These are phyloP conservation scores for Rhyacichthys aspro DNA, from an alignment of 2,797 vertebrate genomes.

Conservation along the genomic window DNA sequence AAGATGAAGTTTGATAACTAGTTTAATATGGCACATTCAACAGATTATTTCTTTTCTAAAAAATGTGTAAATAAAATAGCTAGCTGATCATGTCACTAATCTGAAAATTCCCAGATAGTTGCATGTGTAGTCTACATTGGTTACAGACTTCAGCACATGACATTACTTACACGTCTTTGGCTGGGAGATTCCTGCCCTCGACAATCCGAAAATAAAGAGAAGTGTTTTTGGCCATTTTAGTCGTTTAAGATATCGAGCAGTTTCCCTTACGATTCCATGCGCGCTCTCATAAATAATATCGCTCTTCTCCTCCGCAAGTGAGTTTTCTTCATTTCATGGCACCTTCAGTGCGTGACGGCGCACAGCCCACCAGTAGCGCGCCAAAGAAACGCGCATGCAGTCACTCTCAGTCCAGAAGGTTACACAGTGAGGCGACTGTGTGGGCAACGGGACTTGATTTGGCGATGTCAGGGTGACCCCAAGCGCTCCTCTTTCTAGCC, in stretches of 20 bases:
- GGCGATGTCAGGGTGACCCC: background rate
- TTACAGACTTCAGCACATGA: constrained; percentile 6
- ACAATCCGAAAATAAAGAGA: constrained; percentile 90
- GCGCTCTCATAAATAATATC: constrained; percentile 53
- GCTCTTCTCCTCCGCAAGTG: constrained; percentile 54
- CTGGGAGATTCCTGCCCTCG: constrained; percentile 89
- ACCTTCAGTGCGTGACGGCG: constrained; percentile 71
- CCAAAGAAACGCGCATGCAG: constrained; percentile 41
- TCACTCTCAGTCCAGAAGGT: constrained; percentile 31
- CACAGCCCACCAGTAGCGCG: constrained; percentile 64
- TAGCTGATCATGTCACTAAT: no score
- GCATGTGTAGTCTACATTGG: no score
- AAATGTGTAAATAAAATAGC: no score
- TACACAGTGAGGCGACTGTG: background rate
- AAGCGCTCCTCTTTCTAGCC: background rate
- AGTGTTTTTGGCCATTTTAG: constrained; percentile 87
- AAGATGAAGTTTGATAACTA: background rate
- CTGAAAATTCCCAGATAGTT: no score
- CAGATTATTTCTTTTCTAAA: no score
- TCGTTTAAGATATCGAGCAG: constrained; percentile 37
- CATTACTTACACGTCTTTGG: constrained; percentile 91
- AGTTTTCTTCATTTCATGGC: constrained; percentile 70
- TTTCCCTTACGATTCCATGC: constrained; percentile 57
- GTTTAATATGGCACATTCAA: no score
- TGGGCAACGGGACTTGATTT: background rate